These are phyloP conservation scores for Noctua fimbriata DNA, from an alignment of 2,888 invertebrate genomes.

Conservation along the genomic window DNA sequence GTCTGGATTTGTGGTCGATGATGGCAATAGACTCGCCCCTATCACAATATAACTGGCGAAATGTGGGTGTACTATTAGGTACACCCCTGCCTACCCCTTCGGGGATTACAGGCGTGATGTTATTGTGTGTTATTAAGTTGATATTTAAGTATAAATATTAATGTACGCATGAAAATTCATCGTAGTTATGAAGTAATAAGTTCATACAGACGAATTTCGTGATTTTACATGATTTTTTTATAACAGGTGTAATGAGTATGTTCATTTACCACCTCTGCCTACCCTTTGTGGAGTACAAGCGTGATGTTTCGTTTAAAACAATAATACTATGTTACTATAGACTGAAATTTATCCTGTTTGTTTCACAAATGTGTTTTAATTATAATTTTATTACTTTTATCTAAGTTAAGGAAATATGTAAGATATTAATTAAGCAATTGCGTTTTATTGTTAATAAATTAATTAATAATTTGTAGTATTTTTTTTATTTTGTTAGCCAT, in stretches of 20 bases:
- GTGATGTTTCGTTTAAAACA: slow-evolving; percentile 5
- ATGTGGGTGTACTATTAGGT: too few species aligned
- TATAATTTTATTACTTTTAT: slow-evolving; percentile 2
- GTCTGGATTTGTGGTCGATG: too few species aligned
- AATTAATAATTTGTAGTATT: neutral
- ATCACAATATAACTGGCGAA: too few species aligned
- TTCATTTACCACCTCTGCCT: neutral
- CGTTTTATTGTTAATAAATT: slow-evolving; percentile 34
- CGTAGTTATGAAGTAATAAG: neutral
- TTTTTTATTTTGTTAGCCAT: neutral
- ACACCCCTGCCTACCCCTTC: too few species aligned
- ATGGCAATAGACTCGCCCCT: too few species aligned
- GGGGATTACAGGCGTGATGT: neutral
- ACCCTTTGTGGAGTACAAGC: neutral
- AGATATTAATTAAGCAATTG: slow-evolving; percentile 37
- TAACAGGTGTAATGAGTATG: neutral
- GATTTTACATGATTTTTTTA: too few species aligned
- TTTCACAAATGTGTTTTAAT: neutral
- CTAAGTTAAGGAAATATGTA: slow-evolving; percentile 35
- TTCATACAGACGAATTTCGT: too few species aligned
- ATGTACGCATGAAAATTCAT: neutral
- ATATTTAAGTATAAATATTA: neutral
- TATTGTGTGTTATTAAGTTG: neutral
- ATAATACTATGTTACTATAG: neutral
- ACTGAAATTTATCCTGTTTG: slow-evolving; percentile 33